Evolutionary conservation across 1,140 invertebrate genomes (phyloP).

Genomic region (Heliconius nattereri): DNA sequence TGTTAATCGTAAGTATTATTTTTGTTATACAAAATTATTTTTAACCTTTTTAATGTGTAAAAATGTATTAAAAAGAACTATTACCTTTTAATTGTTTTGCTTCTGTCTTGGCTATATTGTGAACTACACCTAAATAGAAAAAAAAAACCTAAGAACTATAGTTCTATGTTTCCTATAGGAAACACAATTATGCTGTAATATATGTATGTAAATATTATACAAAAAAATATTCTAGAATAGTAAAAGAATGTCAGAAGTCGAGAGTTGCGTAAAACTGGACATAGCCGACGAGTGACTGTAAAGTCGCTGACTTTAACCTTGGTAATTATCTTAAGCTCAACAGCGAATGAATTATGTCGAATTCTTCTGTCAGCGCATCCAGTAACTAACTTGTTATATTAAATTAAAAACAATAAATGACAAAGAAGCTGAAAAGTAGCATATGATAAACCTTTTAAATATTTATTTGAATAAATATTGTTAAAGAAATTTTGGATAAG

Average conservation of each 20-base stretch:
- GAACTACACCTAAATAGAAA: too few relatives aligned
- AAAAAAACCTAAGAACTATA: too few relatives aligned
- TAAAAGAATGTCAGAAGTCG: constrained; percentile 26
- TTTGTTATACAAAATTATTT: constrained; percentile 17
- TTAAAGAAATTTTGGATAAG: too few relatives aligned
- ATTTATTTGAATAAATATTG: too few relatives aligned
- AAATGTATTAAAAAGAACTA: background rate
- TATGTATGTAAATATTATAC: too few relatives aligned
- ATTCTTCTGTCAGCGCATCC: constrained; percentile 11
- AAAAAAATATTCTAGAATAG: constrained; percentile 16
- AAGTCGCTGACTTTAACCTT: constrained; percentile 36
- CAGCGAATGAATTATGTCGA: constrained; percentile 30
- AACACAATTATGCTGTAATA: too few relatives aligned
- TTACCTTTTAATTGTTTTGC: background rate
- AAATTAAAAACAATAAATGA: too few relatives aligned
- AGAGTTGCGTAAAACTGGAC: constrained; percentile 39
- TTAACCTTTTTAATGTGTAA: too few relatives aligned
- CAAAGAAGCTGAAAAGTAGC: too few relatives aligned
- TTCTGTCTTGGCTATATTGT: background rate
- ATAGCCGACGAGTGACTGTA: constrained; percentile 37
- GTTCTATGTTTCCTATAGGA: too few relatives aligned
- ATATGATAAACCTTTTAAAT: too few relatives aligned
- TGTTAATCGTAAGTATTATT: constrained; percentile 91
- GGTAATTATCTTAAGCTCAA: constrained; percentile 38
- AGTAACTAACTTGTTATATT: background rate